Percentiles rank a stretch among this genome's conserved stretches.
These are phyloP conservation scores for Gopherus evgoodei DNA, from an alignment of 2,113 vertebrate genomes.

Conservation along the genomic window DNA sequence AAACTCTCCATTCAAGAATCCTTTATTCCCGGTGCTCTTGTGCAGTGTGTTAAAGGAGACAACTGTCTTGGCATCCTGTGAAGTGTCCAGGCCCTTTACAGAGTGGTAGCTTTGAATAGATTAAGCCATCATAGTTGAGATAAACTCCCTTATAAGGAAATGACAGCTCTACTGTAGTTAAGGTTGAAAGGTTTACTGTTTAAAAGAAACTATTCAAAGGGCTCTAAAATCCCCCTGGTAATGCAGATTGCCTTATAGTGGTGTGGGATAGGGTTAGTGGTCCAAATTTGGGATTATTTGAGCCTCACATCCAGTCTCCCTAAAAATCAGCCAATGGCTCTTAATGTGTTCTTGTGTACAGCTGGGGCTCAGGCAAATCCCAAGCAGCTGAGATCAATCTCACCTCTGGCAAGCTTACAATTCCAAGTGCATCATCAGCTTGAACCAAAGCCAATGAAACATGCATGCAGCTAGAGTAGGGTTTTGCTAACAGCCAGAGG, in stretches of 20 bases:
- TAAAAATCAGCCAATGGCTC: not conserved
- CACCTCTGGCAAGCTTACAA: not conserved
- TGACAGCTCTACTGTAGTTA: not conserved
- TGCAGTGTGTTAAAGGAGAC: not conserved
- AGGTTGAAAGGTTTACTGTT: too few species aligned
- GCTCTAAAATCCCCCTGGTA: not conserved
- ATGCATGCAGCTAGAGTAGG: not conserved
- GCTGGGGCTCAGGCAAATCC: too few species aligned
- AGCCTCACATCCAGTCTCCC: not conserved
- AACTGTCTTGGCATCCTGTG: not conserved
- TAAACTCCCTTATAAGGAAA: not conserved
- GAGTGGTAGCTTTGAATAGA: not conserved
- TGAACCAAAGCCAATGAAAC: not conserved
- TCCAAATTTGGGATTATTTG: too few species aligned
- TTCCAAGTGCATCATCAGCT: not conserved
- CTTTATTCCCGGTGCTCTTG: slow-evolving; percentile 39
- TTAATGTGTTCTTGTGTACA: not conserved
- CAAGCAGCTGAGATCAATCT: too few species aligned
- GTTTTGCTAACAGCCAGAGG: not conserved
- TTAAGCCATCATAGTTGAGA: not conserved
- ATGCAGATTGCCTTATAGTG: too few species aligned
- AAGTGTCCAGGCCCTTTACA: not conserved
- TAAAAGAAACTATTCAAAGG: not conserved
- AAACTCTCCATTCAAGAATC: not conserved
- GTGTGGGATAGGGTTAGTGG: not conserved